Evolutionary conservation across 2,113 vertebrate species (phyloP), one percentile per base, ranked within the genome.

Genomic region (Chloropsis cyanopogon): DNA sequence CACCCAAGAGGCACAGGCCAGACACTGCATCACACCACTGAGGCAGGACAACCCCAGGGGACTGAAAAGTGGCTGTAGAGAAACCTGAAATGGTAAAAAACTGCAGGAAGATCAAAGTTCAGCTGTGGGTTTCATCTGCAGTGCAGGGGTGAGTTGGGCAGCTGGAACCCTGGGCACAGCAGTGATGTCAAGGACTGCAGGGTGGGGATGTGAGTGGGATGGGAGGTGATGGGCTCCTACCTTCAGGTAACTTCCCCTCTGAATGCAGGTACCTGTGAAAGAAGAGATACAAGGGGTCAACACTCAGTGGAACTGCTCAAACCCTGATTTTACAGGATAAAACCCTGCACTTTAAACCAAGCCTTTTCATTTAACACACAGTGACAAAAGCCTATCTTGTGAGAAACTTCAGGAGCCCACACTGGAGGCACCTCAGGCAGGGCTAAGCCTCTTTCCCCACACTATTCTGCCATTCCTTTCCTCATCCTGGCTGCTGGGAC

Each of bases 231-330:
- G 54, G 28, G 9, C 10, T 24, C 97, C 41, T 98, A 98, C 98
- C 98, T 97, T 95, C 64, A 77, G 98, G 98, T 70, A 98, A 83
- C 83, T 91, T 97, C 76, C 31, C 33, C 79, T 96, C 81, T 7
- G 92, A 95, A 39, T 86, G 94, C 87, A 98, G 90, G 79, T 76
- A 92, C 96, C 98, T 98, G 97, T 64, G 71, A 88, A 93, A 7
- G 41, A 69, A 91, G 69, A 89, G 41, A 86, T 10, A 69, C 14
- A 63, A 11, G 23, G 21, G 18, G 39, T 92, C 46, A 96, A 17
- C 20, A 35, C 53, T 57, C 19, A 37, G 5, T 14, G 42, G 57
- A 52, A 60, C 24, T 14, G 54, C 7, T 39, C 19, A 80, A 44
- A 66, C 29, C 17, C 56, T 56, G 24, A 44, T 37, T 86, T 92